These are phyloP conservation scores for Eilema sororculum DNA, from an alignment of 2,888 invertebrate species.

Conservation along the genomic window DNA sequence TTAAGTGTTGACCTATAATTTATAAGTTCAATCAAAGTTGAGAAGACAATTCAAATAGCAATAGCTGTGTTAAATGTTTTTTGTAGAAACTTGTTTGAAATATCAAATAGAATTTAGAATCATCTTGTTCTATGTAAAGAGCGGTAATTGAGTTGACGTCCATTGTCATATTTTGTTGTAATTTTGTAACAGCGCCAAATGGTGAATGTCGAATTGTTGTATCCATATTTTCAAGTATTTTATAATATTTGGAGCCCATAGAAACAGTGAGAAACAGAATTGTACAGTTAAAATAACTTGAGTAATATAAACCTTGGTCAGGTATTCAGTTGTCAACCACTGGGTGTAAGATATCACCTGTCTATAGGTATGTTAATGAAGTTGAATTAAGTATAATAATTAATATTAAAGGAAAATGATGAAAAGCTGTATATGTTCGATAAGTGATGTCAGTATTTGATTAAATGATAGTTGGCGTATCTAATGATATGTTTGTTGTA, in stretches of 20 bases:
- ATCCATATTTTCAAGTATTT: constrained; percentile 7
- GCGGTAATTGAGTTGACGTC: neutral
- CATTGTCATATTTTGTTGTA: constrained; percentile 6
- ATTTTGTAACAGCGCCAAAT: neutral
- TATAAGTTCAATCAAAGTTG: neutral
- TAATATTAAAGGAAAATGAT: constrained; percentile 23
- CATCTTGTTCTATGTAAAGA: neutral
- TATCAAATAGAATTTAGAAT: neutral
- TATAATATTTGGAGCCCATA: constrained; percentile 35
- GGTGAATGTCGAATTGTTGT: neutral
- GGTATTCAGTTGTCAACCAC: constrained; percentile 53
- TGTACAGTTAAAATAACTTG: constrained; percentile 51
- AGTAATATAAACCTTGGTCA: constrained; percentile 47
- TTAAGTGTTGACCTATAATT: neutral
- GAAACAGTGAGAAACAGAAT: constrained; percentile 37
- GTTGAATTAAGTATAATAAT: constrained; percentile 26
- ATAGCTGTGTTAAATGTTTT: neutral
- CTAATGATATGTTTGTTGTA: constrained; percentile 15
- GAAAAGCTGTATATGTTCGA: constrained; percentile 28
- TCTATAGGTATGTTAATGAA: constrained; percentile 33
- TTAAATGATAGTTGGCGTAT: constrained; percentile 21
- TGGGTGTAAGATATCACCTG: constrained; percentile 30
- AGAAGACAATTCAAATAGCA: constrained; percentile 1
- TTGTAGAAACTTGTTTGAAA: neutral
- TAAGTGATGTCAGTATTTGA: constrained; percentile 27